phyloP scores from a whole-genome alignment of 2,113 vertebrate species.

The Mirza zaza region DNA sequence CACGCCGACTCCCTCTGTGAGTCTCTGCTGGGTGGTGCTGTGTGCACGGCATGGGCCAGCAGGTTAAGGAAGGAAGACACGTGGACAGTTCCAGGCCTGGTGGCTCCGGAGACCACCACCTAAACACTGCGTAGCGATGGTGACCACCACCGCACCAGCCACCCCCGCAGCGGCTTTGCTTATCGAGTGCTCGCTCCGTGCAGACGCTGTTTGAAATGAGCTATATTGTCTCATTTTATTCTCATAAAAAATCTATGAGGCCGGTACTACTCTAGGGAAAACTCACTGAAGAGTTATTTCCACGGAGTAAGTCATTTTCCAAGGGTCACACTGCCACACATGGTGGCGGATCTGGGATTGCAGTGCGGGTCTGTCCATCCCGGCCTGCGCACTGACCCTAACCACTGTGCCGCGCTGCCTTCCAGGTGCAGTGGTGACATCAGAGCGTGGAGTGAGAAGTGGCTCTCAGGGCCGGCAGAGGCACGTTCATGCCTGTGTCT shows the following conservation, averaged over 20 bases:
- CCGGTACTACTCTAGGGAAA: background rate
- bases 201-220: background rate
- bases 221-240: background rate
- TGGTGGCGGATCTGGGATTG: background rate
- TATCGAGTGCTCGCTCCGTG: accelerated
- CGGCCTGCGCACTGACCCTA: background rate
- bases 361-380: background rate
- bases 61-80: background rate
- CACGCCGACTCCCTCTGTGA: background rate
- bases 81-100: background rate
- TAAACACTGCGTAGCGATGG: background rate
- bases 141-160: too few species aligned
- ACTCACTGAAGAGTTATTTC: background rate
- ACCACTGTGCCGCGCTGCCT: background rate
- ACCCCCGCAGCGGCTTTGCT: background rate
- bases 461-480: background rate
- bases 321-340: background rate
- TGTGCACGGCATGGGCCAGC: background rate
- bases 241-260: background rate
- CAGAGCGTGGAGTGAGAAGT: background rate
- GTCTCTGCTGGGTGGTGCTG: background rate
- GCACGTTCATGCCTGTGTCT: background rate
- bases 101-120: background rate
- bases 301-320: background rate
- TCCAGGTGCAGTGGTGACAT: background rate